Evolutionary conservation across 2,888 invertebrate species (phyloP).

Genomic region (Xanthia togata): DNA sequence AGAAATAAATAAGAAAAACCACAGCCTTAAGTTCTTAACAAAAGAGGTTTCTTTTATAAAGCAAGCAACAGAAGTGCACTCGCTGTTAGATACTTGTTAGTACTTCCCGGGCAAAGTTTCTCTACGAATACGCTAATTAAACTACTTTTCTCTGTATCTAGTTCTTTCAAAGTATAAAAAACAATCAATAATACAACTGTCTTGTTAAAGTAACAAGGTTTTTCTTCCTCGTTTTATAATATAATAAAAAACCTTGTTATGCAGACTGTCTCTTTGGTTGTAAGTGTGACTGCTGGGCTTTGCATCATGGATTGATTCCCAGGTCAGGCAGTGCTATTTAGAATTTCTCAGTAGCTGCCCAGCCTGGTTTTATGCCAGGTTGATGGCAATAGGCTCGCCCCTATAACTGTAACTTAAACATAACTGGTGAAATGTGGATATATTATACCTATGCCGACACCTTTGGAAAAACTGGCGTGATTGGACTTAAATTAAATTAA

Average conservation of each 20-base stretch:
- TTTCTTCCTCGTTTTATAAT: neutral
- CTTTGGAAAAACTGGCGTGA: too few species aligned
- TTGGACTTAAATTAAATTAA: too few species aligned
- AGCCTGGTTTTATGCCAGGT: neutral
- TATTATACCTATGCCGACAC: too few species aligned
- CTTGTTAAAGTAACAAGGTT: slow-evolving; percentile 17
- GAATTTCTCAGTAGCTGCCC: neutral
- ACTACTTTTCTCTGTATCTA: slow-evolving; percentile 13
- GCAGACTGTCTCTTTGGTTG: neutral
- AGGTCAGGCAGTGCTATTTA: neutral
- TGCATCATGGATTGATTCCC: neutral
- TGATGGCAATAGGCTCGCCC: neutral
- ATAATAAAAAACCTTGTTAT: too few species aligned
- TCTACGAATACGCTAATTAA: slow-evolving; percentile 46
- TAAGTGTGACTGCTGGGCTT: neutral
- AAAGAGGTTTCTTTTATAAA: slow-evolving; percentile 30
- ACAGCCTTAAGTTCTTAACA: slow-evolving; percentile 11
- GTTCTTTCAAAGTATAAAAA: slow-evolving; percentile 4
- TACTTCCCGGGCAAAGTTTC: slow-evolving; percentile 28
- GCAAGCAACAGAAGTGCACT: slow-evolving; percentile 35
- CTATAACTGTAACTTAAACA: too few species aligned
- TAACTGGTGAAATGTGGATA: too few species aligned
- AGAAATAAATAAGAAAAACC: slow-evolving; percentile 11
- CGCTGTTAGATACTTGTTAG: slow-evolving; percentile 26
- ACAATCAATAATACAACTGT: neutral